Conservation (phyloP, 2,888 invertebrate genomes). For the Operophtera brumata region DNA sequence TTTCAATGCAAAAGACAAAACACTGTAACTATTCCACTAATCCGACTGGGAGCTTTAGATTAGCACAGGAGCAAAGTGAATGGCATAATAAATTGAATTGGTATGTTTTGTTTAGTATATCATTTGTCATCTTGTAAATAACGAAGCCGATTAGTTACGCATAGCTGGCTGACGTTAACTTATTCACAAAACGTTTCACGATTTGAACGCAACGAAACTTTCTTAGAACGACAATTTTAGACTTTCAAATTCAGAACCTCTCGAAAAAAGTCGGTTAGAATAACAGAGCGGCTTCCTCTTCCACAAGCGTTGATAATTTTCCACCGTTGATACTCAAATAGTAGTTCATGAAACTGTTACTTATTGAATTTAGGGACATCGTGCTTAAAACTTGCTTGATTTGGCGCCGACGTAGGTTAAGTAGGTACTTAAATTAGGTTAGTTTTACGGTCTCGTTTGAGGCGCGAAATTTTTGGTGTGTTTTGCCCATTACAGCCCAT, state of each 20-base stretch:
- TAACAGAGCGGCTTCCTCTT: constrained; percentile 25
- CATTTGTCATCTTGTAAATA: not conserved
- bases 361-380: too few species aligned
- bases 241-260: constrained; percentile 19
- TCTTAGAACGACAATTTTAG: constrained; percentile 15
- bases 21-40: too few species aligned
- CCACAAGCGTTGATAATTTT: constrained; percentile 29
- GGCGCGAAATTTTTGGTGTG: too few species aligned
- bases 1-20: too few species aligned
- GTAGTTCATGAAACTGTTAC: too few species aligned
- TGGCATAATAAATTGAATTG: not conserved
- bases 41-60: too few species aligned
- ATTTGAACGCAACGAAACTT: constrained; percentile 13
- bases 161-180: not conserved
- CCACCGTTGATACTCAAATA: constrained; percentile 25
- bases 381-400: too few species aligned
- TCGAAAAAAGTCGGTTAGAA: constrained; percentile 26
- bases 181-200: constrained; percentile 15
- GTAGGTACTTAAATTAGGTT: too few species aligned
- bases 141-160: not conserved
- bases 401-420: too few species aligned
- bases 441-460: too few species aligned
- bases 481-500: too few species aligned
- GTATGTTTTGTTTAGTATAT: not conserved
- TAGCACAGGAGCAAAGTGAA: not conserved